Evolutionary conservation across 2,113 vertebrate genomes (phyloP), one percentile per base, ranked within the genome.

Genomic region (Cepphus grylle): DNA sequence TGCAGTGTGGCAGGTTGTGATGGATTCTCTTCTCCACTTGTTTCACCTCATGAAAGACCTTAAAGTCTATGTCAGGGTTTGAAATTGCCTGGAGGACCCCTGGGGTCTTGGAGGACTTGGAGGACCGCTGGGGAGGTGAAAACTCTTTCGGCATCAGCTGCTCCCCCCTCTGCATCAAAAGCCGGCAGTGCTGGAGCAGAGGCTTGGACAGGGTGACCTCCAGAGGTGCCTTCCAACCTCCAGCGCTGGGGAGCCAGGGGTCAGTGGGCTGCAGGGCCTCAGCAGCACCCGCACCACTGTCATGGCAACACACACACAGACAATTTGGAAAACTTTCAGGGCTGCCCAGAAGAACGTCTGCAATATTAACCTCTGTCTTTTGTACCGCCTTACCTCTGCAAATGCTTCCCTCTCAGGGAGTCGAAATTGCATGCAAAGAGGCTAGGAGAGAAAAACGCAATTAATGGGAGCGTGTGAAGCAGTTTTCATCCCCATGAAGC

Each of bases 261-360:
- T 25, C 36, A 6, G 53, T 0, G 19, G 36, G 30, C 43, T 42
- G 34, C 40, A 21, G 53, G 62, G 53, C 42, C 12, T 12, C 43
- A 32, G 73, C 40, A 15, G 36, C 3, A 20, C 38, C 25, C 6
- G 0, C 1, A 6, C 49, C 6, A 2, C 47, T 4, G 47, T 32
- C 47, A 6, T 6, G 25, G 55, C 27, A 18, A 18, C n/a, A 23
- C 32, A 14, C 30, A 16, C 55, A n/a, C 47, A 15, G 8, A 3
- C 30, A 6, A 14, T 18, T 50, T 12, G 42, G 26, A 36, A n/a
- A 49, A 45, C 55, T 45, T 53, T 19, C 18, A 12, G 65, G 34
- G 22, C 66, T 71, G 34, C 27, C 56, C 34, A 55, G 65, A 38
- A 15, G 49, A 80, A 55, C 8, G 34, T 29, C 49, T 40, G 42